Evolutionary conservation across 2,113 vertebrate genomes (phyloP).

Genomic region (Colinus virginianus): DNA sequence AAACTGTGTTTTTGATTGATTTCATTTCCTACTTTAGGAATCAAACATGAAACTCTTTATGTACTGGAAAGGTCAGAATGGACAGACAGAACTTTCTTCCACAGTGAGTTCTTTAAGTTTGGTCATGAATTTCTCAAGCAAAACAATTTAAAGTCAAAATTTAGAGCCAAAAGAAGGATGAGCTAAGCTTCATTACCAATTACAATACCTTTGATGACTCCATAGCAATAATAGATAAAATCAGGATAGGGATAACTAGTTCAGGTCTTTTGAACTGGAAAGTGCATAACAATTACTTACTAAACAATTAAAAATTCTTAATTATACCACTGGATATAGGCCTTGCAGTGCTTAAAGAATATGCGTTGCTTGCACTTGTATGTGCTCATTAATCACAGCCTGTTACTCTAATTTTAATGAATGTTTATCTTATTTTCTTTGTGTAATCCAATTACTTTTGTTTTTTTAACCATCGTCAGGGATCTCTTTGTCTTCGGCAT

Average conservation of each 20-base stretch:
- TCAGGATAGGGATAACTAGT: conserved; percentile 33
- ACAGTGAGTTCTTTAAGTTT: background rate
- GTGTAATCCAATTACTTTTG: conserved; percentile 82
- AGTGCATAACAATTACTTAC: conserved; percentile 25
- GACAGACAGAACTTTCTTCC: background rate
- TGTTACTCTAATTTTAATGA: conserved; percentile 82
- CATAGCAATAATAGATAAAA: conserved; percentile 45
- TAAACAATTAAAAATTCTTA: conserved; percentile 59
- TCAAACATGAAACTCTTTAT: background rate
- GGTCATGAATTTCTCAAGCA: background rate
- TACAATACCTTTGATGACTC: conserved; percentile 53
- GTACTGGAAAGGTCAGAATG: background rate
- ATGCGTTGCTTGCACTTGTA: background rate
- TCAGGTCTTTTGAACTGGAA: conserved; percentile 19
- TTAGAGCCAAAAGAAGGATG: conserved; percentile 5
- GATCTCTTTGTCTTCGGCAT: conserved; percentile 72
- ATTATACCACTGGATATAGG: conserved; percentile 54
- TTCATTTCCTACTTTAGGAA: background rate
- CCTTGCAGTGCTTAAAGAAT: conserved; percentile 42
- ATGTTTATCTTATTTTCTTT: conserved; percentile 83
- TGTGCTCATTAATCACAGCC: conserved; percentile 78
- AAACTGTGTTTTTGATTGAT: background rate
- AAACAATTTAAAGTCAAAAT: conserved; percentile 16
- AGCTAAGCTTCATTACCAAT: conserved; percentile 32
- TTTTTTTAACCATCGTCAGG: conserved; percentile 74